phyloP scores from a whole-genome alignment of 2,113 vertebrate species.

The Malurus melanocephalus region DNA sequence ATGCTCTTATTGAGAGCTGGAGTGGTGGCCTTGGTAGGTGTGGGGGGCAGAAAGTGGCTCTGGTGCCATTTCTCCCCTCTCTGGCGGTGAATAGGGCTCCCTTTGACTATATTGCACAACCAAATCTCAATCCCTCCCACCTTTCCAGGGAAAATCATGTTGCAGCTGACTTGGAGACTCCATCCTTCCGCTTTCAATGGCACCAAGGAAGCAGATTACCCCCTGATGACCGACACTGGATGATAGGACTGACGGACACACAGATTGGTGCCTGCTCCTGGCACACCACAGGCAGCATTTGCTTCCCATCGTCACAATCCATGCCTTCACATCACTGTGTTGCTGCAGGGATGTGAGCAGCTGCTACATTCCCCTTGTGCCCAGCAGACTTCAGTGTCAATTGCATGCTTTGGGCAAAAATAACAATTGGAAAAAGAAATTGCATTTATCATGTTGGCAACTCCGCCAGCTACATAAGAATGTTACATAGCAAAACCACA shows the following conservation, averaged over 20 bases:
- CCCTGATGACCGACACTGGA: accelerated
- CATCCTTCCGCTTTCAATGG: background rate
- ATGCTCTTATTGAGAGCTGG: background rate
- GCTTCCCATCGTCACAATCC: background rate
- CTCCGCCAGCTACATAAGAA: slow-evolving; percentile 55
- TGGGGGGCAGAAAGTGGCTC: background rate
- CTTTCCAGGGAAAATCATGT: background rate
- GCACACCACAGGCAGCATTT: accelerated
- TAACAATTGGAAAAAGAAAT: slow-evolving; percentile 63
- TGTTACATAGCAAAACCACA: slow-evolving; percentile 54
- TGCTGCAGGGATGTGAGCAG: background rate
- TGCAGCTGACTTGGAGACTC: background rate
- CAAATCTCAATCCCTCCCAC: background rate
- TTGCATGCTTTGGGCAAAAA: slow-evolving; percentile 61
- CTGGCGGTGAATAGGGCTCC: background rate
- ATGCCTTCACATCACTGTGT: background rate
- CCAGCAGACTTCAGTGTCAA: slow-evolving; percentile 49
- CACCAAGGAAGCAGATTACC: background rate
- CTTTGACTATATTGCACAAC: background rate
- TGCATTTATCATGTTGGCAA: slow-evolving; percentile 59
- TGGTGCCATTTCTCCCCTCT: background rate
- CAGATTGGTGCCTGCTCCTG: background rate
- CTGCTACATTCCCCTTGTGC: background rate
- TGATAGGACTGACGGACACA: background rate
- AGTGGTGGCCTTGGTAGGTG: accelerated